These are phyloP conservation scores for Phataginus tricuspis DNA, from an alignment of 2,797 vertebrate species.

Conservation along the genomic window DNA sequence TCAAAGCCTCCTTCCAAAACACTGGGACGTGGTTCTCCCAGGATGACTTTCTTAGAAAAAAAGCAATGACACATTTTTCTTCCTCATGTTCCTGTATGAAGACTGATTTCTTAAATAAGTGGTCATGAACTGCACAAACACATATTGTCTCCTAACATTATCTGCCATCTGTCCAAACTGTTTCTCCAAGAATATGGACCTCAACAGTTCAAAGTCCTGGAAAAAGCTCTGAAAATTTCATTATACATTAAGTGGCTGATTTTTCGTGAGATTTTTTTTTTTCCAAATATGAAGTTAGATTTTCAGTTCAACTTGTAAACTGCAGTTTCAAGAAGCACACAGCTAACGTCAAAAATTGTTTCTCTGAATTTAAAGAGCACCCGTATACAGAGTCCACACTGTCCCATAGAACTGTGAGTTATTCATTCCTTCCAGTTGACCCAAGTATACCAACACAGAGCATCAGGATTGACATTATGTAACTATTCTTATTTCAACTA, in stretches of 20 bases:
- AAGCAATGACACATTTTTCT: neutral
- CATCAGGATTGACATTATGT: neutral
- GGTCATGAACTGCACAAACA: neutral
- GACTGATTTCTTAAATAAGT: neutral
- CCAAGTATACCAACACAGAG: neutral
- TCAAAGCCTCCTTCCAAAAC: conserved; percentile 40
- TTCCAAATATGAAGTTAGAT: neutral
- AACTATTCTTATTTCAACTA: neutral
- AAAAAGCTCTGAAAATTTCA: neutral
- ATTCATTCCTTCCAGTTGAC: neutral
- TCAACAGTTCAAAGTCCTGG: neutral
- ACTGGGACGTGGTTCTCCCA: neutral
- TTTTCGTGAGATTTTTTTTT: neutral
- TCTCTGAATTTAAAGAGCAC: neutral
- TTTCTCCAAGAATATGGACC: neutral
- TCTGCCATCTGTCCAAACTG: neutral
- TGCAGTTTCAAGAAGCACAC: neutral
- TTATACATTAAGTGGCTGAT: neutral
- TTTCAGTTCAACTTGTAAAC: neutral
- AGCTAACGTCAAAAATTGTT: neutral
- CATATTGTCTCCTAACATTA: neutral
- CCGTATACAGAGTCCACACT: neutral
- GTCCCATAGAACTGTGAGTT: neutral
- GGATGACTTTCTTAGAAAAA: neutral
- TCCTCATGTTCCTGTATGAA: neutral